A percentile compares a stretch with the other conserved stretches of the same genome.
Evolutionary conservation across 2,113 vertebrate genomes (phyloP).

Genomic region (Regulus satrapa): DNA sequence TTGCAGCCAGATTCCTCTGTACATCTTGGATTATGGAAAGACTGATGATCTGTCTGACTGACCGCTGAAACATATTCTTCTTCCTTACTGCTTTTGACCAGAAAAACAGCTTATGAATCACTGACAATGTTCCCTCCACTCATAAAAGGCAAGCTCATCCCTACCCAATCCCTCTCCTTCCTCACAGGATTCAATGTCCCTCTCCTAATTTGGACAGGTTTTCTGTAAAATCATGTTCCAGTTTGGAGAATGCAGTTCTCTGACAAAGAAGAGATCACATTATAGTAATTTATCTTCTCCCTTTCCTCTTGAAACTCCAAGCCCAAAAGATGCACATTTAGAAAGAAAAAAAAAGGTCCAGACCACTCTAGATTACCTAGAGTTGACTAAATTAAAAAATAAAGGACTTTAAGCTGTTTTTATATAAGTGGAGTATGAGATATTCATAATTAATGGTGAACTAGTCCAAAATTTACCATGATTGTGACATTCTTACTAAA

Average conservation of each 20-base stretch:
- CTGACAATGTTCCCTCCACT: not conserved
- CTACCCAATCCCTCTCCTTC: not conserved
- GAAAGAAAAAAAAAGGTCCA: not conserved
- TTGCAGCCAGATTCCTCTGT: conserved; percentile 4
- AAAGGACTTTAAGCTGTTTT: not conserved
- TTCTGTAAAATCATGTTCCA: not conserved
- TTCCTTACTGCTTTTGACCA: not conserved
- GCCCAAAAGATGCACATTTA: not conserved
- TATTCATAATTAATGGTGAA: not conserved
- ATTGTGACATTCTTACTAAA: conserved; percentile 4
- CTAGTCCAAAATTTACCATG: not conserved
- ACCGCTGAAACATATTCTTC: not conserved
- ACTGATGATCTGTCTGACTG: not conserved
- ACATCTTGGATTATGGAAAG: not conserved
- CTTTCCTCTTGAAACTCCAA: not conserved
- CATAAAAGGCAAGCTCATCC: not conserved
- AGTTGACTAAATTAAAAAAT: not conserved
- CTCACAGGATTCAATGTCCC: not conserved
- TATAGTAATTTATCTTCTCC: not conserved
- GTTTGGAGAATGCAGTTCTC: not conserved
- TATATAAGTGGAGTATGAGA: not conserved
- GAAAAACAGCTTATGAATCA: not conserved
- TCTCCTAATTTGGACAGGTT: not conserved
- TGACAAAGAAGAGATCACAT: not conserved
- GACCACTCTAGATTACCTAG: not conserved